Evolutionary conservation across 2,797 vertebrate genomes (phyloP).

Genomic region (Sebastes hopkinsi): DNA sequence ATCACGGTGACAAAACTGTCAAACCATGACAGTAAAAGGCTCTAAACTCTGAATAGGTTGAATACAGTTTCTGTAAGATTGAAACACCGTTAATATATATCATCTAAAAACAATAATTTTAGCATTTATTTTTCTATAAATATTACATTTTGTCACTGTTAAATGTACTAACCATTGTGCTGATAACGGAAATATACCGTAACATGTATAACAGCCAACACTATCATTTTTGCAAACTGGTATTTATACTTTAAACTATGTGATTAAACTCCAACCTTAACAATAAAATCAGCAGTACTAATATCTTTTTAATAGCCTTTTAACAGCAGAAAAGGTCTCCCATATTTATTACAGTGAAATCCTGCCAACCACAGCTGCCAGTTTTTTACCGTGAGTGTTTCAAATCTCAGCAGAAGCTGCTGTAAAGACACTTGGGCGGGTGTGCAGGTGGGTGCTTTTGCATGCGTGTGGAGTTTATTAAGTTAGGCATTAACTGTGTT

Average conservation of each 20-base stretch:
- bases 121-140: neutral
- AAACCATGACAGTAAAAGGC: neutral
- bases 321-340: fast-evolving
- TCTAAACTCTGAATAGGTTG: neutral
- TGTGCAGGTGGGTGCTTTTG: neutral
- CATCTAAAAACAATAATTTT: neutral
- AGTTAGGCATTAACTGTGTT: neutral
- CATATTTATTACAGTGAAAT: neutral
- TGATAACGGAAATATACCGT: neutral
- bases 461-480: neutral
- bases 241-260: neutral
- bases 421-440: neutral
- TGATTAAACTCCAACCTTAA: neutral
- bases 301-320: neutral
- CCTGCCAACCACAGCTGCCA: neutral
- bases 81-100: neutral
- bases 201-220: neutral
- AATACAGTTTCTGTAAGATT: neutral
- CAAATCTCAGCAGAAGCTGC: neutral
- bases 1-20: neutral
- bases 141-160: neutral
- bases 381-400: neutral
- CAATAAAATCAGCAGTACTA: neutral
- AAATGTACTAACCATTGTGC: neutral
- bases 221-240: no score